phyloP scores from a whole-genome alignment of 2,797 vertebrate species.

The Cygnus olor region DNA sequence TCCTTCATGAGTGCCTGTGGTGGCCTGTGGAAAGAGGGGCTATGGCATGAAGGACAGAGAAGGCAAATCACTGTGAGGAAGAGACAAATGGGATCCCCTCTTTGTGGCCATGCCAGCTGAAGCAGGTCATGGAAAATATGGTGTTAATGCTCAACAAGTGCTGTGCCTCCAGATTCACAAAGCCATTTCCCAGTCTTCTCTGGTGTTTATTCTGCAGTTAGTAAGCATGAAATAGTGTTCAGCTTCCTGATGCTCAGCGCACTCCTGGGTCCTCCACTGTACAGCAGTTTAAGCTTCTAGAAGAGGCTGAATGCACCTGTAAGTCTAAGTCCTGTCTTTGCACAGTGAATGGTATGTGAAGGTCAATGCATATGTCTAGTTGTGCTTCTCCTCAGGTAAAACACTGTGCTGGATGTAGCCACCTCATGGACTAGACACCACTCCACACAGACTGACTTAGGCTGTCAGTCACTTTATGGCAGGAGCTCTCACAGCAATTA shows the following conservation, averaged over 20 bases:
- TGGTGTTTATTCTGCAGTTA: not conserved
- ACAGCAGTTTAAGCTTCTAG: not conserved
- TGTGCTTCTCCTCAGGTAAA: not conserved
- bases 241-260: fast-evolving
- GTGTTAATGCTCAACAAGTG: not conserved
- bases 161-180: not conserved
- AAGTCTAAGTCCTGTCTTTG: not conserved
- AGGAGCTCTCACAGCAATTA: not conserved
- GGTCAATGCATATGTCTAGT: not conserved
- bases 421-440: not conserved
- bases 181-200: not conserved
- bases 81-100: not conserved
- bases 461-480: not conserved
- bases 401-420: not conserved
- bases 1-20: fast-evolving
- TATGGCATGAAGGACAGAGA: not conserved
- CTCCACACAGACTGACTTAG: not conserved
- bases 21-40: not conserved
- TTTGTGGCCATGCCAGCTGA: not conserved
- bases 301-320: not conserved
- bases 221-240: fast-evolving
- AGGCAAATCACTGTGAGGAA: not conserved
- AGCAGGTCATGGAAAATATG: not conserved
- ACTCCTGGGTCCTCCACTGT: not conserved
- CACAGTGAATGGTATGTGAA: not conserved